phyloP scores from a whole-genome alignment of 2,113 vertebrate genomes.

The Lycocorax pyrrhopterus region DNA sequence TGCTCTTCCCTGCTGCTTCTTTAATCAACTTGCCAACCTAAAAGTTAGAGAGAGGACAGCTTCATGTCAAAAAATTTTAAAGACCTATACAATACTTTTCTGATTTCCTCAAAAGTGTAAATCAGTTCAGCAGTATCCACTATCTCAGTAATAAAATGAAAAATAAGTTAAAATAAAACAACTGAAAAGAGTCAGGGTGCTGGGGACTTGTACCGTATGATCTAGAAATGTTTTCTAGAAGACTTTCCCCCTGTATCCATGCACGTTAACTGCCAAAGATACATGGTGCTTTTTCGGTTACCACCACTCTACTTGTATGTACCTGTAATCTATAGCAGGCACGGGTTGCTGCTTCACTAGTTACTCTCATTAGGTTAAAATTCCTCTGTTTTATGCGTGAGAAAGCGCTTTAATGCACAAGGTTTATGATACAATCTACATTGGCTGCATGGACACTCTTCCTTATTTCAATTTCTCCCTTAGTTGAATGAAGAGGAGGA shows the following conservation, averaged over 20 bases:
- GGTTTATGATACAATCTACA: neutral
- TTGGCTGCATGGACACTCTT: neutral
- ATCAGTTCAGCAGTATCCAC: neutral
- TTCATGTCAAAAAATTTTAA: neutral
- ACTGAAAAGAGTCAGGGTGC: neutral
- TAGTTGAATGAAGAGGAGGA: neutral
- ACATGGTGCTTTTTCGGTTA: neutral
- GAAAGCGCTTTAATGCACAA: neutral
- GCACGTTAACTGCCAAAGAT: neutral
- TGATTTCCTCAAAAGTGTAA: neutral
- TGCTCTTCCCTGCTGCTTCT: conserved; percentile 85
- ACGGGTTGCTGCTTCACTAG: neutral
- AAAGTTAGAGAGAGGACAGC: neutral
- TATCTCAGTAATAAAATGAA: neutral
- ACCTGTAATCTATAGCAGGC: neutral
- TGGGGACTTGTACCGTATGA: neutral
- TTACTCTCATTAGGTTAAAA: neutral
- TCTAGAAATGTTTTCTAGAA: neutral
- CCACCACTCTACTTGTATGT: rapidly evolving
- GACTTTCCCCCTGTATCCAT: neutral
- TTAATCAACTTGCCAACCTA: conserved; percentile 88
- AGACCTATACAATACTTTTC: neutral
- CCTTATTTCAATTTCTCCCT: neutral
- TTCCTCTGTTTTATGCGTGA: neutral
- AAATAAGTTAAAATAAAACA: neutral